Evolutionary conservation across 2,113 vertebrate genomes (phyloP).

Genomic region (Candoia aspera): DNA sequence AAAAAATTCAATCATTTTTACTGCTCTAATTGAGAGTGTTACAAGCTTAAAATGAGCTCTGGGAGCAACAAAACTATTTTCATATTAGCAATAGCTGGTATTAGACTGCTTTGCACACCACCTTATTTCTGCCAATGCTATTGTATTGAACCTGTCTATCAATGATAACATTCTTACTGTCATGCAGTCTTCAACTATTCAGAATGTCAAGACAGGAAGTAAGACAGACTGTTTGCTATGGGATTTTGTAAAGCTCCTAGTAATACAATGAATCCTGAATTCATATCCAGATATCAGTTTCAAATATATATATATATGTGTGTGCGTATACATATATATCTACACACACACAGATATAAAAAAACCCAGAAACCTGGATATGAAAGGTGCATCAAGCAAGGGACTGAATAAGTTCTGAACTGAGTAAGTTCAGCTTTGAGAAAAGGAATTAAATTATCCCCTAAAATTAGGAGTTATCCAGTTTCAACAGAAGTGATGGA

Average conservation of each 20-base stretch:
- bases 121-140: slow-evolving; percentile 3
- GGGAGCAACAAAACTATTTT: slow-evolving; percentile 36
- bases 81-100: slow-evolving; percentile 23
- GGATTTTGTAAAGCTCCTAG: slow-evolving; percentile 54
- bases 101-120: background rate
- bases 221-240: slow-evolving; percentile 29
- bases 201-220: slow-evolving; percentile 23
- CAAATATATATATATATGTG: background rate
- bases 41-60: slow-evolving; percentile 41
- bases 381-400: too few species aligned
- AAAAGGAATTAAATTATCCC: too few species aligned
- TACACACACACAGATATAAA: background rate
- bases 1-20: slow-evolving; percentile 44
- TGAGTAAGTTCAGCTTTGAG: too few species aligned
- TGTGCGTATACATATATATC: background rate
- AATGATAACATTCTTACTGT: slow-evolving; percentile 16
- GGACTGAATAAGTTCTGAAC: too few species aligned
- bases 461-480: background rate
- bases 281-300: background rate
- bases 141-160: background rate
- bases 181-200: slow-evolving; percentile 36
- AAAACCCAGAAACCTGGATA: too few species aligned
- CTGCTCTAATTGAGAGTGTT: slow-evolving; percentile 19
- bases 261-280: slow-evolving; percentile 27
- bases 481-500: background rate